Conservation (phyloP, 2,888 invertebrate genomes). For the Catotricha subobsoleta region DNA sequence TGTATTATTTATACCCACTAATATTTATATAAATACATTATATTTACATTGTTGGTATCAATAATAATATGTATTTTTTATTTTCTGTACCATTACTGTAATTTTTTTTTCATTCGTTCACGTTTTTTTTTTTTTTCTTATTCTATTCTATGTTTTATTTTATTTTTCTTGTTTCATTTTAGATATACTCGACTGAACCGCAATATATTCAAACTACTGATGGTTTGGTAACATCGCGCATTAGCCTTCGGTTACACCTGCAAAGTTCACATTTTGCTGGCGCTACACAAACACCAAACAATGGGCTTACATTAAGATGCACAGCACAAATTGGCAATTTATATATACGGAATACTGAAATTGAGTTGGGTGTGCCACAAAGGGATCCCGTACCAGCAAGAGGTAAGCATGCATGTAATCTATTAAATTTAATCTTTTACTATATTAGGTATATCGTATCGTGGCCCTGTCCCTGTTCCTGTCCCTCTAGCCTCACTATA, state of each 20-base stretch:
- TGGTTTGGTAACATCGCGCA: constrained; percentile 26
- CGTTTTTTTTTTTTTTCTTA: background rate
- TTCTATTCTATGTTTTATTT: background rate
- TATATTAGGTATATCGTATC: background rate
- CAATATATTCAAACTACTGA: constrained; percentile 27
- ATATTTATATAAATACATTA: too few relatives aligned
- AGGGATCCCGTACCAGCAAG: constrained; percentile 63
- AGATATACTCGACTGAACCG: constrained; percentile 25
- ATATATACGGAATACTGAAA: constrained; percentile 39
- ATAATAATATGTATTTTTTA: too few relatives aligned
- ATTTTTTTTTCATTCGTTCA: background rate
- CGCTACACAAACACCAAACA: constrained; percentile 26
- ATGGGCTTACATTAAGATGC: constrained; percentile 50
- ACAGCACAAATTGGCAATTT: constrained; percentile 49
- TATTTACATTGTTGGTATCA: too few relatives aligned
- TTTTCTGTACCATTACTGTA: too few relatives aligned
- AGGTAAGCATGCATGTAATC: constrained; percentile 33
- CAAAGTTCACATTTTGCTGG: constrained; percentile 25
- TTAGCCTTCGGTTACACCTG: constrained; percentile 25
- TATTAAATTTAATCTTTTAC: constrained; percentile 1
- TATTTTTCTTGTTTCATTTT: constrained; percentile 11
- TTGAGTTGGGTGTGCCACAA: constrained; percentile 50
- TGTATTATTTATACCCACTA: too few relatives aligned
- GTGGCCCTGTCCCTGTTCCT: too few relatives aligned
- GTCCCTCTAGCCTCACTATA: too few relatives aligned